Base-by-base conservation (phyloP, 2,888 invertebrate genomes). In the Parelbella ahira region DNA sequence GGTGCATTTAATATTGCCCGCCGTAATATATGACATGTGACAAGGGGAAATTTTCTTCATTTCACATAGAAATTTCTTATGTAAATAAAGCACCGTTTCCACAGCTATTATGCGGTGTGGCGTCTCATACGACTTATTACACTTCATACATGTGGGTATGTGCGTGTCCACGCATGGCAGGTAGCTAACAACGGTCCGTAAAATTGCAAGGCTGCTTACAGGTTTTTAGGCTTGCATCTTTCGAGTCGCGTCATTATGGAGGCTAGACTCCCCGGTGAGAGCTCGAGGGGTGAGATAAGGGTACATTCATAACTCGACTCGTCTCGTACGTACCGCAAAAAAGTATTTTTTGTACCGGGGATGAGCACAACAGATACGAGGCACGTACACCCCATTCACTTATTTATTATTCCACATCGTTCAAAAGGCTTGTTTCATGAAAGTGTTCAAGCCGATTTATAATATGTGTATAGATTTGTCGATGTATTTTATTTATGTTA, bases 211-310 rank as follows among this genome's bases (percentile, higher is more conserved):
- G 68, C 54, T 52, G 50, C 58, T 65, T 54, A 62, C 38, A 42
- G 34, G 36, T 50, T 54, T 58, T 58, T 58, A 64, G 56, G 53
- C 58, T 60, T 68, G 74, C 72, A 74, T 79, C 76, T 81, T 80
- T 63, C 65, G 75, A 81, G 86, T 73, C 78, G 79, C 81, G 77
- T 86, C 84, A 84, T 86, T 86, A 86, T 68, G 68, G 66, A 53
- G 58, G 64, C 68, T 67, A 63, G 69, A 67, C 59, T 68, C 60
- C 66, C 66, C 66, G 56, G 66, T 63, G 65, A 57, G 54, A 47
- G 58, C 49, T 54, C 51, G 45, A 51, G 52, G 55, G 53, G 58
- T 41, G 53, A 54, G 53, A 48, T 51, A 54, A 56, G 57, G 51
- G 34, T 33, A 45, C 44, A 34, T 44, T 49, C 49, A 48, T 51